Evolutionary conservation across 1,140 invertebrate genomes (phyloP).

Genomic region (Choristoneura fumiferana): DNA sequence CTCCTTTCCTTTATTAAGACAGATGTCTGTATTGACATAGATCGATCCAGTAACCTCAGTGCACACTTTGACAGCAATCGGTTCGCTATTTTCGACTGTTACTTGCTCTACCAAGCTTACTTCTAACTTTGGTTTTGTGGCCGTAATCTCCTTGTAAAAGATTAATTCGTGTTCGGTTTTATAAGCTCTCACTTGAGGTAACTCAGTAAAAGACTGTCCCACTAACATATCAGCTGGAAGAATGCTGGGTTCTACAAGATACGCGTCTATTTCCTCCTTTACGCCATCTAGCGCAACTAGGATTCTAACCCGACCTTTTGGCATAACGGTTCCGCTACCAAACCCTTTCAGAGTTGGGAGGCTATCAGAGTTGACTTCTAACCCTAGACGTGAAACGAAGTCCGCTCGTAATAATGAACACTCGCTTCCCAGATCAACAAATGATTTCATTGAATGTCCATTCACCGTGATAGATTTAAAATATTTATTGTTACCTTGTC

Average conservation of each 20-base stretch:
- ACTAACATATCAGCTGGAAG: constrained; percentile 17
- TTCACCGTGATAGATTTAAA: constrained; percentile 11
- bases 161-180: constrained; percentile 12
- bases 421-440: constrained; percentile 17
- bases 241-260: background rate
- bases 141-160: constrained; percentile 7
- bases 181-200: background rate
- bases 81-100: background rate
- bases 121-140: background rate
- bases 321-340: background rate
- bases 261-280: background rate
- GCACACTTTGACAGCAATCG: background rate
- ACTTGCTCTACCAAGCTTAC: background rate
- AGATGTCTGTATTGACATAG: background rate
- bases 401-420: constrained; percentile 7
- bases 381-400: background rate
- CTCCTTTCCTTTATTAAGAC: background rate
- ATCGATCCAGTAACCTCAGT: background rate
- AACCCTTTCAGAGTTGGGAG: constrained; percentile 3
- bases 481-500: constrained; percentile 3
- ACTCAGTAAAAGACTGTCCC: constrained; percentile 6
- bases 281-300: background rate
- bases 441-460: background rate
- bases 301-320: background rate
- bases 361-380: background rate